These are phyloP conservation scores for Habropoda laboriosa DNA, from an alignment of 1,140 invertebrate genomes.

Conservation along the genomic window DNA sequence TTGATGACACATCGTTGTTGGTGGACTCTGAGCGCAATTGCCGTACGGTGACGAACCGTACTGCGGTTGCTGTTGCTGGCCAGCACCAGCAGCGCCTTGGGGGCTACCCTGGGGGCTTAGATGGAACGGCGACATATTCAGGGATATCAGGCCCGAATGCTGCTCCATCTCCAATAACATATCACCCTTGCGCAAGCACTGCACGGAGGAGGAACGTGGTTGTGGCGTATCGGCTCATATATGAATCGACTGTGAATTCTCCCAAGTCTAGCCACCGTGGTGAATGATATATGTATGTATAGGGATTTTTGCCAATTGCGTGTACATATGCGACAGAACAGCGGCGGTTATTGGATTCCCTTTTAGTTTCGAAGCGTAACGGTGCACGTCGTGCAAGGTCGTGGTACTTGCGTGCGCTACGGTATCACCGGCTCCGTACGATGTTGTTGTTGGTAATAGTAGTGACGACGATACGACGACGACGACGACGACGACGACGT, in stretches of 20 bases:
- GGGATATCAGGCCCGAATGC: slow-evolving; percentile 90
- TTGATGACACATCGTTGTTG: slow-evolving; percentile 76
- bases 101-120: slow-evolving; percentile 86
- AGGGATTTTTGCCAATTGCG: background rate
- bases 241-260: slow-evolving; percentile 33
- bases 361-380: slow-evolving; percentile 10
- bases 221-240: slow-evolving; percentile 66
- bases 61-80: slow-evolving; percentile 69
- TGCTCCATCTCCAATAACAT: slow-evolving; percentile 93
- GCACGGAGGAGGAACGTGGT: slow-evolving; percentile 63
- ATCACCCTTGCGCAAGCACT: slow-evolving; percentile 82
- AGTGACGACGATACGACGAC: background rate
- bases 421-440: background rate
- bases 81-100: slow-evolving; percentile 75
- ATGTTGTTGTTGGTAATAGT: background rate
- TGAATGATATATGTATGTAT: background rate
- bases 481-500: slow-evolving; percentile 13
- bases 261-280: slow-evolving; percentile 6
- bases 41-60: slow-evolving; percentile 73
- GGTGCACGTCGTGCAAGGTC: slow-evolving; percentile 15
- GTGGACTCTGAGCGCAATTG: slow-evolving; percentile 77
- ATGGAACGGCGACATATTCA: slow-evolving; percentile 92
- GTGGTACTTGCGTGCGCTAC: background rate
- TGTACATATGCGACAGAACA: background rate
- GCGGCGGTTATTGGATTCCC: background rate